Conservation (phyloP, 1,140 invertebrate species). For the Chironomus striatipennis region DNA sequence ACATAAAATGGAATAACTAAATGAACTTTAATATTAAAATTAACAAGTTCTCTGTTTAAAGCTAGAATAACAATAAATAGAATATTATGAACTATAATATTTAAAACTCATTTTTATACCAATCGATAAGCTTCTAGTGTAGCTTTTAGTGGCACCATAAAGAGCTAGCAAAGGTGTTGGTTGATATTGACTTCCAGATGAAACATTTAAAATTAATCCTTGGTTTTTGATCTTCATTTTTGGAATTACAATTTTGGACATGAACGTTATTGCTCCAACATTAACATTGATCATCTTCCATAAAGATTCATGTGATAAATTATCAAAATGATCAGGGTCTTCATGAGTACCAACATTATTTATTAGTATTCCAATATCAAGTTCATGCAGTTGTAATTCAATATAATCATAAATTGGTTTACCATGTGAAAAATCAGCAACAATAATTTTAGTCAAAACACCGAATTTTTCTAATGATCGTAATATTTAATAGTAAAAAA, state of each 20-base stretch:
- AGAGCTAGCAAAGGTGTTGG: slow-evolving; percentile 81
- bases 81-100: no score
- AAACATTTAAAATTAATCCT: slow-evolving; percentile 80
- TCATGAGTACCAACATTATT: slow-evolving; percentile 86
- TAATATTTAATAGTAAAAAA: neutral
- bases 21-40: no score
- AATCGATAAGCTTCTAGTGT: slow-evolving; percentile 34
- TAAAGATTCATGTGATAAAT: slow-evolving; percentile 61
- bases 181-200: slow-evolving; percentile 74
- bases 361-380: slow-evolving; percentile 75
- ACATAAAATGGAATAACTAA: no score
- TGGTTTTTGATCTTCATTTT: slow-evolving; percentile 63
- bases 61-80: no score
- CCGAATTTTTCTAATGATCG: slow-evolving; percentile 14
- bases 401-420: slow-evolving; percentile 60
- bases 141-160: slow-evolving; percentile 51
- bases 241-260: slow-evolving; percentile 71
- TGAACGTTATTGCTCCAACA: slow-evolving; percentile 71
- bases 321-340: slow-evolving; percentile 70
- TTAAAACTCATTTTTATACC: no score
- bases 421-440: slow-evolving; percentile 71
- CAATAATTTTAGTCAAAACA: slow-evolving; percentile 59
- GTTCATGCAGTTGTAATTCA: slow-evolving; percentile 55
- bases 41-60: no score
- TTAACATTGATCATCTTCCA: slow-evolving; percentile 86